Base-by-base conservation (phyloP, 2,113 vertebrate genomes). In the Elephantulus edwardii region DNA sequence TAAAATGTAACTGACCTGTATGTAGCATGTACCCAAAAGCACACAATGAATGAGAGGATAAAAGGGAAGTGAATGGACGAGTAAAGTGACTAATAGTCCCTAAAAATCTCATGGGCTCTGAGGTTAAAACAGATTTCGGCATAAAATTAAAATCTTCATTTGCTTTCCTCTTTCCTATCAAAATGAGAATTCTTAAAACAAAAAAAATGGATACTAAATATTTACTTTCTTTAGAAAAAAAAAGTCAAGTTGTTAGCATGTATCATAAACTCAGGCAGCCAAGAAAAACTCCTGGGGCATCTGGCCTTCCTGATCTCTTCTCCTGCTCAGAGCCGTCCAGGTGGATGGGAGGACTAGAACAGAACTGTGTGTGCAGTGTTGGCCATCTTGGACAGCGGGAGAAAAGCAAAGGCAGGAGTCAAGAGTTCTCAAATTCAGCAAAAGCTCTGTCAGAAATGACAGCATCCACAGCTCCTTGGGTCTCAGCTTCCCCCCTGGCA, bases 401-500 rank as follows among this genome's bases (percentile, higher is more conserved):
- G 35, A 66, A 77, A 30, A 10, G 52, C 54, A 83, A 35, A 46
- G 19, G 11, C 28, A 72, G 35, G 10, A 89, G 7, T 42, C 2
- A 24, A 76, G 7, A 35, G 42, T 79, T 78, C 56, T 52, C 35
- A 38, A 42, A 72, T 33, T 60, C 33, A 30, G 2, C 58, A 44
- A 77, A 24, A 26, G 24, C 12, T 88, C 24, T 38, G 16, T 48
- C 17, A 83, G 70, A 78, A 93, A 80, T n/a, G 13, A 44, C 7
- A 19, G 9, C 22, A 44, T 50, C 20, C n/a, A 62, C 3, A 44
- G 0, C 3, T 30, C 33, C 52, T 44, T 82, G 28, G 5, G 33
- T 26, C 84, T 89, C 74, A 89, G 44, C 78, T 89, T 93, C 44
- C 35, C 28, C 28, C 11, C 22, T 75, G 81, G 44, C 35, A n/a